Conservation (phyloP, 1,140 invertebrate genomes). For the Leucophenga varia region DNA sequence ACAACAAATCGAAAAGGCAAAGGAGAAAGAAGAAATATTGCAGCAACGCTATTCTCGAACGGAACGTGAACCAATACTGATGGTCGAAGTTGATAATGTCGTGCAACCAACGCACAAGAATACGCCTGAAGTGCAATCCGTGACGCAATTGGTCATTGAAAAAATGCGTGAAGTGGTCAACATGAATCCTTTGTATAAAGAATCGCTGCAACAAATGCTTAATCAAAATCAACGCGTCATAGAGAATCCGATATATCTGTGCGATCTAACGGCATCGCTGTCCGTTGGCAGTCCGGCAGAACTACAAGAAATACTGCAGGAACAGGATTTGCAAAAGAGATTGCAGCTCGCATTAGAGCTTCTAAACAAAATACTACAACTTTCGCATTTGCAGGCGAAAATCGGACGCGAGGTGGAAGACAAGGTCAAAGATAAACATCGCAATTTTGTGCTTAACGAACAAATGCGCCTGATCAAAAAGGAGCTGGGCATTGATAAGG, state of each 20-base stretch:
- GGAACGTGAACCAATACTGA: slow-evolving; percentile 77
- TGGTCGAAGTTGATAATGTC: slow-evolving; percentile 93
- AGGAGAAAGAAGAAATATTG: slow-evolving; percentile 3
- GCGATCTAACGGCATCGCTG: slow-evolving; percentile 90
- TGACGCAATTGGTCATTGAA: slow-evolving; percentile 94
- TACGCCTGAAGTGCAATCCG: slow-evolving; percentile 91
- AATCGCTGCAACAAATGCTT: slow-evolving; percentile 86
- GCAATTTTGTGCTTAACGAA: slow-evolving; percentile 94
- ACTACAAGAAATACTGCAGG: slow-evolving; percentile 89
- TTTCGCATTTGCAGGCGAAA: slow-evolving; percentile 93
- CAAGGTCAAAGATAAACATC: slow-evolving; percentile 94
- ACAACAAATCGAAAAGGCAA: not conserved
- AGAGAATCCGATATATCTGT: slow-evolving; percentile 95
- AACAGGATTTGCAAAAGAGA: slow-evolving; percentile 88
- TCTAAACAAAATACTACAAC: slow-evolving; percentile 93
- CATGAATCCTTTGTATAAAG: slow-evolving; percentile 88
- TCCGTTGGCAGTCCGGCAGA: slow-evolving; percentile 87
- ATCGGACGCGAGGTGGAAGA: slow-evolving; percentile 96
- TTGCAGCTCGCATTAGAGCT: slow-evolving; percentile 83
- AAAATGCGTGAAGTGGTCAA: slow-evolving; percentile 93
- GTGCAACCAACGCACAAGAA: slow-evolving; percentile 82
- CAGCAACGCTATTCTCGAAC: slow-evolving; percentile 2
- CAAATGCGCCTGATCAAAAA: slow-evolving; percentile 97
- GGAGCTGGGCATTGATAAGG: slow-evolving; percentile 95
- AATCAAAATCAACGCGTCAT: slow-evolving; percentile 89